Percentiles rank a stretch among this genome's conserved stretches.
Evolutionary conservation across 2,113 vertebrate genomes (phyloP).

Genomic region (Steatornis caripensis): DNA sequence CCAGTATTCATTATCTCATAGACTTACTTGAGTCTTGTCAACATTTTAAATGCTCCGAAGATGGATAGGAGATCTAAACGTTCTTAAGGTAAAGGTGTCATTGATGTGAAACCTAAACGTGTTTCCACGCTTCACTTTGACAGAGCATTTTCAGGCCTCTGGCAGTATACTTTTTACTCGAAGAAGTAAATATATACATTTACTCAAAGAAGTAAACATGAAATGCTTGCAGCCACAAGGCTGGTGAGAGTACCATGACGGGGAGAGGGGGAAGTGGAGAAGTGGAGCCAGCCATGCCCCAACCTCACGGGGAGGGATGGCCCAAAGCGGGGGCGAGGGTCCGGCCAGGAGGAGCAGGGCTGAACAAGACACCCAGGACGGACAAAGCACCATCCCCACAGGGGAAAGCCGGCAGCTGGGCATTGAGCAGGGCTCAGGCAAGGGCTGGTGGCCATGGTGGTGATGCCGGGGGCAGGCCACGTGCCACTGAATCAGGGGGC

Average conservation of each 20-base stretch:
- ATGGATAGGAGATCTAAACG: not conserved
- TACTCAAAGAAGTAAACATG: not conserved
- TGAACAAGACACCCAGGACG: not conserved
- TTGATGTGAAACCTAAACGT: not conserved
- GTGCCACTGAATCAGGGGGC: fast-evolving
- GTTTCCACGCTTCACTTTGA: not conserved
- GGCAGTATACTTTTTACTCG: not conserved
- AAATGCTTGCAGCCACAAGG: not conserved
- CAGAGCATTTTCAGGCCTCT: not conserved
- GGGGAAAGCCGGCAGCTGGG: not conserved
- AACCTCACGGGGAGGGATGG: not conserved
- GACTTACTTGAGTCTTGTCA: not conserved
- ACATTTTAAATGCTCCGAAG: not conserved
- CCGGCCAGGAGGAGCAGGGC: not conserved
- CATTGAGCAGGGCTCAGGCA: fast-evolving
- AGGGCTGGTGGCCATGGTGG: fast-evolving
- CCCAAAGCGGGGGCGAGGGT: fast-evolving
- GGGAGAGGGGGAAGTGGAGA: not conserved
- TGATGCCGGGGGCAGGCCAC: fast-evolving
- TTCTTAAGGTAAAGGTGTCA: not conserved
- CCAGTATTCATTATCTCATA: not conserved
- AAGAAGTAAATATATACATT: not conserved
- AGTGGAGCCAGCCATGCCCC: not conserved
- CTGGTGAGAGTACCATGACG: fast-evolving
- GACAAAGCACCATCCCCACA: not conserved